Evolutionary conservation across 2,113 vertebrate genomes (phyloP).

Genomic region (Penelope pileata): DNA sequence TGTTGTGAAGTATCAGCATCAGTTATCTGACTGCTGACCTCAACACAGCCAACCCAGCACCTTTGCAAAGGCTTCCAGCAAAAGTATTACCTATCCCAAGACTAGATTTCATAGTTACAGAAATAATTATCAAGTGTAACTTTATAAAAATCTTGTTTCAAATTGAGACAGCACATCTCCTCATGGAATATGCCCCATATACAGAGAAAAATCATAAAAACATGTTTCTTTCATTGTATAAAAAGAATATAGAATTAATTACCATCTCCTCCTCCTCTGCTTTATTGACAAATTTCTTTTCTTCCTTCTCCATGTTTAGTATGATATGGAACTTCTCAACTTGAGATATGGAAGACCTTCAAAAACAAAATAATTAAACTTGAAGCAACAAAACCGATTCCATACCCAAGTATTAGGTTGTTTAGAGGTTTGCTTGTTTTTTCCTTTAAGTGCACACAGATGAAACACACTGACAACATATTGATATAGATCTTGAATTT

Average conservation of each 20-base stretch:
- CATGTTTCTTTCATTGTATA: neutral
- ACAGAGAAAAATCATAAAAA: neutral
- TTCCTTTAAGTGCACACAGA: neutral
- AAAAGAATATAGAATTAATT: neutral
- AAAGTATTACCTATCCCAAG: neutral
- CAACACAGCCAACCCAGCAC: neutral
- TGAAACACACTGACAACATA: neutral
- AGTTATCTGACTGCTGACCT: neutral
- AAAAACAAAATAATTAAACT: conserved; percentile 8
- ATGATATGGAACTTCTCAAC: conserved; percentile 19
- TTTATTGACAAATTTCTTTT: conserved; percentile 89
- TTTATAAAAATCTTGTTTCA: neutral
- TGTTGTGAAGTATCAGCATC: neutral
- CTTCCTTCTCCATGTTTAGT: conserved; percentile 92
- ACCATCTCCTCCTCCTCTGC: conserved; percentile 97
- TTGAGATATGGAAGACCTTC: conserved; percentile 67
- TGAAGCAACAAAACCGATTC: neutral
- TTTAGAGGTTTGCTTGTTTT: neutral
- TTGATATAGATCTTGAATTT: neutral
- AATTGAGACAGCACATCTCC: neutral
- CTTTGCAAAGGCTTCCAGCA: neutral
- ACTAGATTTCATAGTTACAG: neutral
- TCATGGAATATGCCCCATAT: neutral
- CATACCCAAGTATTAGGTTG: neutral
- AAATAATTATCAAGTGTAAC: neutral